Percentiles rank a stretch among this genome's conserved stretches.
Evolutionary conservation across 2,797 vertebrate species (phyloP).

Genomic region (Thalassophryne amazonica): DNA sequence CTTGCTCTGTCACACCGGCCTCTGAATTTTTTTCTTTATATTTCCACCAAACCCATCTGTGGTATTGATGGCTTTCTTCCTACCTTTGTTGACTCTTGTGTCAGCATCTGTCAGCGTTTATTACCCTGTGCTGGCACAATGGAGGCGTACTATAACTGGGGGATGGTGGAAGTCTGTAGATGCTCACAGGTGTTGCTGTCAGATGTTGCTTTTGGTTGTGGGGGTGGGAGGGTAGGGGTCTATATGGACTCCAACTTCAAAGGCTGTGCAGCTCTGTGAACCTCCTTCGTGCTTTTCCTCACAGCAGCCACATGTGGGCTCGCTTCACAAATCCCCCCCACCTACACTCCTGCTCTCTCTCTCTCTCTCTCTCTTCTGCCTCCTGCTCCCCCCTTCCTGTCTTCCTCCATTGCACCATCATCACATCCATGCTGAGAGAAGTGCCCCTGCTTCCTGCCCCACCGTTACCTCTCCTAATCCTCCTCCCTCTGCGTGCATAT

Average conservation of each 20-base stretch:
- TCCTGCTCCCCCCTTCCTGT: slow-evolving; percentile 16
- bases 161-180: slow-evolving; percentile 48
- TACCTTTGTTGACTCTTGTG: slow-evolving; percentile 63
- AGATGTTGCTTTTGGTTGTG: slow-evolving; percentile 84
- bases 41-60: slow-evolving; percentile 43
- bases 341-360: slow-evolving; percentile 17
- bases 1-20: slow-evolving; percentile 15
- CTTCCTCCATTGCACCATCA: slow-evolving; percentile 33
- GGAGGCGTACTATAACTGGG: slow-evolving; percentile 58
- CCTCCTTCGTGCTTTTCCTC: slow-evolving; percentile 47
- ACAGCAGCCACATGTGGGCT: slow-evolving; percentile 47
- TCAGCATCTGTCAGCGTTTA: slow-evolving; percentile 67
- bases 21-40: slow-evolving; percentile 47
- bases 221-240: too few species aligned
- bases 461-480: slow-evolving; percentile 74
- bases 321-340: slow-evolving; percentile 49
- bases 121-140: slow-evolving; percentile 60
- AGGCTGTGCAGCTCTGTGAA: slow-evolving; percentile 69
- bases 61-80: slow-evolving; percentile 65
- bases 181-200: slow-evolving; percentile 81
- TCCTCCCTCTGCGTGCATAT: slow-evolving; percentile 76
- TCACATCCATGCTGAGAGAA: slow-evolving; percentile 42
- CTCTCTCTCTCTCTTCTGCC: neutral
- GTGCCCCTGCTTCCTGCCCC: slow-evolving; percentile 57
- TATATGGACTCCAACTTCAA: slow-evolving; percentile 77